phyloP scores from a whole-genome alignment of 2,113 vertebrate genomes.

The cat (Felis catus) region F.catus_Fca126_mat1.0 CM031415.1:81181501-81182000 shows the following conservation, averaged over 20 bases:
- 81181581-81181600: slow-evolving; percentile 69
- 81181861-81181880: not conserved
- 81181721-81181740: slow-evolving; percentile 78
- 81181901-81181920: not conserved
- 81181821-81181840: slow-evolving; percentile 43
- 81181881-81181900: not conserved
- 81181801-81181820: slow-evolving; percentile 59
- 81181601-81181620: slow-evolving; percentile 70
- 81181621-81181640: slow-evolving; percentile 64
- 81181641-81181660: slow-evolving; percentile 43
- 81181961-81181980: not conserved
- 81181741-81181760: slow-evolving; percentile 68
- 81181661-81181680: slow-evolving; percentile 45
- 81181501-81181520: slow-evolving; percentile 73
- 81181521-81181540: slow-evolving; percentile 79
- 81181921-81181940: not conserved
- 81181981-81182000: not conserved
- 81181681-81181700: not conserved
- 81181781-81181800: slow-evolving; percentile 65
- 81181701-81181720: slow-evolving; percentile 65
- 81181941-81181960: not conserved
- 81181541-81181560: slow-evolving; percentile 74
- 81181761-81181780: slow-evolving; percentile 70
- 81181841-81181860: slow-evolving; percentile 47
- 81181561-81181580: slow-evolving; percentile 30